These are phyloP conservation scores for Heliconius aoede DNA, from an alignment of 2,888 invertebrate species.

Conservation along the genomic window DNA sequence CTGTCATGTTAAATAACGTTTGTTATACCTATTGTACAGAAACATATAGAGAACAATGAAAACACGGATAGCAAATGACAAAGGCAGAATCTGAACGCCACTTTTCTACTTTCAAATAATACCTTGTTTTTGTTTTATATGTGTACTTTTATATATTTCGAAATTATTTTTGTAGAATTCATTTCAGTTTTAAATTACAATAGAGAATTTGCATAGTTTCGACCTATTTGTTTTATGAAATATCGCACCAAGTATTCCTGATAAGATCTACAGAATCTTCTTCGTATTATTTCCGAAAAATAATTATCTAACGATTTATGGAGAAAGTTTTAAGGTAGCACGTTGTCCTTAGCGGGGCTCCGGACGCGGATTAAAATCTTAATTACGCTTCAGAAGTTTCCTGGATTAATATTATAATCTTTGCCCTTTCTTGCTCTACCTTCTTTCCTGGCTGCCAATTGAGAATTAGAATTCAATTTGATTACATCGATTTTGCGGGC, in stretches of 20 bases:
- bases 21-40: constrained; percentile 3
- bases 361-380: constrained; percentile 75
- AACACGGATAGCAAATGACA: constrained; percentile 10
- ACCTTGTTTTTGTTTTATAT: not conserved
- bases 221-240: constrained; percentile 1
- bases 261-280: constrained; percentile 32
- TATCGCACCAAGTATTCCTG: not conserved
- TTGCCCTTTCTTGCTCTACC: constrained; percentile 55
- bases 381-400: constrained; percentile 72
- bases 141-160: not conserved
- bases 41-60: constrained; percentile 24
- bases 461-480: constrained; percentile 52
- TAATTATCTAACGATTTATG: constrained; percentile 73
- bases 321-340: constrained; percentile 69
- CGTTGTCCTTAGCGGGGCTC: constrained; percentile 63
- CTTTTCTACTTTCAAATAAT: not conserved
- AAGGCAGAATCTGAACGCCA: not conserved
- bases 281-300: constrained; percentile 54
- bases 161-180: constrained; percentile 1
- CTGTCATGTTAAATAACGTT: constrained; percentile 19
- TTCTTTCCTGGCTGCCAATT: constrained; percentile 56
- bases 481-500: constrained; percentile 45
- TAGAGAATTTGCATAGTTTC: not conserved
- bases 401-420: constrained; percentile 73
- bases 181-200: not conserved